Percentiles rank a stretch among this genome's conserved stretches.
phyloP scores from a whole-genome alignment of 1,140 invertebrate species.

The Ceratitis capitata region DNA sequence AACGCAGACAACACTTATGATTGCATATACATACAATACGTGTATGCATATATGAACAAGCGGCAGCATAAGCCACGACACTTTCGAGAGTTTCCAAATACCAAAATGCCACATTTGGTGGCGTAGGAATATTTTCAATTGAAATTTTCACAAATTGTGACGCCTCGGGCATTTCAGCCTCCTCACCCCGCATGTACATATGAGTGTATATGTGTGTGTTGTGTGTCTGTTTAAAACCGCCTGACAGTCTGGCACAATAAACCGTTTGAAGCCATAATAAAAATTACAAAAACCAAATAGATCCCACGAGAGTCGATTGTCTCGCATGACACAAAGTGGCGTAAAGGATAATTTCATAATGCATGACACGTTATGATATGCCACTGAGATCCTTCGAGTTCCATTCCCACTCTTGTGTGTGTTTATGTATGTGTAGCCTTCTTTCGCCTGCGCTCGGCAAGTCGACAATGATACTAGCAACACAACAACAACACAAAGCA shows the following conservation, averaged over 20 bases:
- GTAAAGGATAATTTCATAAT: slow-evolving; percentile 39
- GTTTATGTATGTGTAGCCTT: not conserved
- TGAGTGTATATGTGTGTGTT: not conserved
- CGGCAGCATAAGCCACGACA: not conserved
- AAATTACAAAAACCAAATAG: slow-evolving; percentile 39
- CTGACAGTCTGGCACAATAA: not conserved
- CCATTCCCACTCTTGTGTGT: not conserved
- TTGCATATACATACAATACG: not conserved
- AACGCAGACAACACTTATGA: no score
- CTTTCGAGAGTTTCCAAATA: not conserved
- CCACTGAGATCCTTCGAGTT: not conserved
- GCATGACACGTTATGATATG: slow-evolving; percentile 31
- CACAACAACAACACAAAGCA: not conserved
- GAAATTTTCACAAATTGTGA: not conserved
- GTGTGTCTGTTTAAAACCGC: not conserved
- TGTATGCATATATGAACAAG: not conserved
- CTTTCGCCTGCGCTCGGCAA: not conserved
- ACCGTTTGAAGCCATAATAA: slow-evolving; percentile 22
- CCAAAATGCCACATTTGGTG: not conserved
- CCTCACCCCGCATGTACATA: not conserved
- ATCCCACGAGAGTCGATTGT: slow-evolving; percentile 33
- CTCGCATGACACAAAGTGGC: slow-evolving; percentile 27
- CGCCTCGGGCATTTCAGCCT: not conserved
- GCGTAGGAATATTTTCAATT: not conserved
- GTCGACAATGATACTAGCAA: not conserved